Percentiles rank a stretch among this genome's conserved stretches.
phyloP scores from a whole-genome alignment of 2,113 vertebrate species.

The Gymnocephalus cernua region DNA sequence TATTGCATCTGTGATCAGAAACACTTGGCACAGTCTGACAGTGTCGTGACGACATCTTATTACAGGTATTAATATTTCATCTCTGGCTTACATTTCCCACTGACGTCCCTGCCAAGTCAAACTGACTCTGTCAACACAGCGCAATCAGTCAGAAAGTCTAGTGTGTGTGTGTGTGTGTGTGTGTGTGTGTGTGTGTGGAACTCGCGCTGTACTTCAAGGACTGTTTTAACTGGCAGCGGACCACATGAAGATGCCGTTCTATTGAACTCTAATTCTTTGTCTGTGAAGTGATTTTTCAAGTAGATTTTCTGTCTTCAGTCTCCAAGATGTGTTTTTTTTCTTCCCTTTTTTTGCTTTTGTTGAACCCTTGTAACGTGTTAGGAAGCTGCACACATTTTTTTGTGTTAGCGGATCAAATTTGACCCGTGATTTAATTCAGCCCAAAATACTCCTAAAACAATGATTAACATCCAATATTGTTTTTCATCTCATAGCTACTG shows the following conservation, averaged over 20 bases:
- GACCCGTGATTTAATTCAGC: too few species aligned
- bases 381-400: too few species aligned
- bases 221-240: background rate
- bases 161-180: constrained; percentile 16
- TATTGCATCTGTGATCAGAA: background rate
- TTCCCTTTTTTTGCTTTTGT: too few species aligned
- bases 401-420: too few species aligned
- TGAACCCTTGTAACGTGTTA: too few species aligned
- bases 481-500: too few species aligned
- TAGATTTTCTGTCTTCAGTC: too few species aligned
- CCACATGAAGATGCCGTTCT: background rate
- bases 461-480: too few species aligned
- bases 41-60: constrained; percentile 26
- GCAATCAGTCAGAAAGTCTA: constrained; percentile 29
- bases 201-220: background rate
- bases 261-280: background rate
- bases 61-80: constrained; percentile 41
- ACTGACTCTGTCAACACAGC: constrained; percentile 37
- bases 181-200: constrained; percentile 12
- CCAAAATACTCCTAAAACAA: too few species aligned
- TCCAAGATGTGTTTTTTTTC: too few species aligned
- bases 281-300: background rate
- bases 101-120: constrained; percentile 40
- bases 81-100: constrained; percentile 6
- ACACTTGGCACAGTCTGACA: background rate